Percentiles rank a stretch among this genome's conserved stretches.
Conservation (phyloP, 2,113 vertebrate species). For the Silurus meridionalis region DNA sequence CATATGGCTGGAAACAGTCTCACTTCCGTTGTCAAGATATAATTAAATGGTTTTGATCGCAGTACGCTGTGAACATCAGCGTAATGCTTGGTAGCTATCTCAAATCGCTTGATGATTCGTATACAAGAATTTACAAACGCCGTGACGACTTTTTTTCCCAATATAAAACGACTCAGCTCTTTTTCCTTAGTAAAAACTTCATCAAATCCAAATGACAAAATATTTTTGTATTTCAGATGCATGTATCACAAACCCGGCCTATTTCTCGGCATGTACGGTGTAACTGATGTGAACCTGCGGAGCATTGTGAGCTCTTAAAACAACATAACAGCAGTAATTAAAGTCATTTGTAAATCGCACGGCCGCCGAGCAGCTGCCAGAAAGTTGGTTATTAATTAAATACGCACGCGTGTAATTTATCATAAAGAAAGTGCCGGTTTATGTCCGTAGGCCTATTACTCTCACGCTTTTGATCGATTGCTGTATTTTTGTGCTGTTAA, state of each 20-base stretch:
- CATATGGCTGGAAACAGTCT: no score
- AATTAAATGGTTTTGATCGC: not conserved
- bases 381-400: constrained; percentile 43
- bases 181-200: not conserved
- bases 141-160: not conserved
- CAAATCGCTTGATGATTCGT: not conserved
- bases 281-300: constrained; percentile 4
- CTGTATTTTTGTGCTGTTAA: constrained; percentile 49
- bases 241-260: not conserved
- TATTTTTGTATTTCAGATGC: not conserved
- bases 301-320: constrained; percentile 9
- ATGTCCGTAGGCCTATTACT: constrained; percentile 46
- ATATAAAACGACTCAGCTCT: not conserved
- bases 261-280: not conserved
- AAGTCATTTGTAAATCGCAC: constrained; percentile 45
- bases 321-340: constrained; percentile 44
- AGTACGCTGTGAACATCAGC: not conserved
- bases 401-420: constrained; percentile 38
- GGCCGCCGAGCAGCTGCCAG: constrained; percentile 30
- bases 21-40: not conserved
- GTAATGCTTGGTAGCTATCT: not conserved
- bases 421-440: constrained; percentile 34
- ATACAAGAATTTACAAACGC: not conserved
- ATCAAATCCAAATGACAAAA: not conserved
- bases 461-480: constrained; percentile 48